These are phyloP conservation scores for Catalaphyllia jardinei DNA, from an alignment of 64 coral and sea anemone species.

Conservation along the genomic window DNA sequence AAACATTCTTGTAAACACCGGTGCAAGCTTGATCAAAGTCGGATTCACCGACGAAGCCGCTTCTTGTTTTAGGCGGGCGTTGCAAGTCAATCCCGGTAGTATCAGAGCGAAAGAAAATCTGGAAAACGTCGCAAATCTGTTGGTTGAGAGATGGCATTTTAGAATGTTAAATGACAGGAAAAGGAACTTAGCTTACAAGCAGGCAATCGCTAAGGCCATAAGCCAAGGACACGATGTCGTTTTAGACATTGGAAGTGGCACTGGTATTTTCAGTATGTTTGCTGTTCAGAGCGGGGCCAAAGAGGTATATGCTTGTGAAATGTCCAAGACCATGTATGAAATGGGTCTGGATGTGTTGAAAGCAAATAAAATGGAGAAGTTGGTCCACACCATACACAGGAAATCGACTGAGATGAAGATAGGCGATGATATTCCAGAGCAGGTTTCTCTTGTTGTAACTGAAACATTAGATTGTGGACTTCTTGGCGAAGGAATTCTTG, in stretches of 20 bases:
- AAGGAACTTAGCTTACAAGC: slow-evolving; percentile 83
- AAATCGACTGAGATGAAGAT: slow-evolving; percentile 87
- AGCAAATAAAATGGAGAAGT: slow-evolving; percentile 87
- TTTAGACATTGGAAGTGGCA: slow-evolving; percentile 94
- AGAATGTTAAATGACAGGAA: slow-evolving; percentile 92
- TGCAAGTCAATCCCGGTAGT: slow-evolving; percentile 65
- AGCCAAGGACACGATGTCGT: slow-evolving; percentile 62
- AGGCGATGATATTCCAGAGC: slow-evolving; percentile 60
- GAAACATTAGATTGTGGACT: slow-evolving; percentile 97
- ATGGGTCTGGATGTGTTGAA: slow-evolving; percentile 77
- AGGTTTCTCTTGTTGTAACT: slow-evolving; percentile 71
- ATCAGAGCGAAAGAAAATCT: slow-evolving; percentile 75
- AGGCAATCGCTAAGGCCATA: slow-evolving; percentile 75
- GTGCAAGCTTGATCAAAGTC: slow-evolving; percentile 63
- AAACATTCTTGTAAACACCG: slow-evolving; percentile 71
- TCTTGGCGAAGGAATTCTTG: slow-evolving; percentile 91
- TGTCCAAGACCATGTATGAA: slow-evolving; percentile 99
- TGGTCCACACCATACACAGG: slow-evolving; percentile 78
- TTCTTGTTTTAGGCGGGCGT: slow-evolving; percentile 71
- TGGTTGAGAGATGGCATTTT: slow-evolving; percentile 98
- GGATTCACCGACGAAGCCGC: slow-evolving; percentile 83
- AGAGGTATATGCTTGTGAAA: slow-evolving; percentile 92
- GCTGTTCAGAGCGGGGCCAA: slow-evolving; percentile 83
- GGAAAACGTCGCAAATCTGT: slow-evolving; percentile 80
- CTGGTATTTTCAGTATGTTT: slow-evolving; percentile 99